Evolutionary conservation across 1,140 invertebrate species (phyloP), one percentile per base, ranked within the genome.

Genomic region (Stenopsyche tienmushanensis): DNA sequence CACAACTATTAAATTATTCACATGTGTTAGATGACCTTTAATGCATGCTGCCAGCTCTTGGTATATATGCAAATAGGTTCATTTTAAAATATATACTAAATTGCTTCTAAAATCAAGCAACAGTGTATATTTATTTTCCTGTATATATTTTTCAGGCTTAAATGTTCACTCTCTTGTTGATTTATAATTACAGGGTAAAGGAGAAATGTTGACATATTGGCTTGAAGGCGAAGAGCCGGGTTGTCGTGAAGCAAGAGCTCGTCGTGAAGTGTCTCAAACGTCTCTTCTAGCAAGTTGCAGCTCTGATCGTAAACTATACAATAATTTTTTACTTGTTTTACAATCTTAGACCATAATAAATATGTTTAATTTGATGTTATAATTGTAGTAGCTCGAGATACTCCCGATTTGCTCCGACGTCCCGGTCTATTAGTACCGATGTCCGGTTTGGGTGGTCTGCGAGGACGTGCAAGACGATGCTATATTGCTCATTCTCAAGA

Each of bases 181-280:
- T 7, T 34, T 34, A 34, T 34, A 7, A 7, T 7, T 34, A 7
- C 29, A 92, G 86, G 90, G 87, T 1, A 89, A 88, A 80, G 87
- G 88, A 5, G 84, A 89, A 60, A 88, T 91, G 81, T 77, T 83
- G 45, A 92, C 90, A 0, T 91, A 87, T 78, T 93, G 90, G 90
- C 75, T 93, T 13, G 74, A 84, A 0, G 86, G 85, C 3, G 87
- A 89, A 73, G 84, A 89, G 26, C 74, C 79, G 23, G 78, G 78
- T n/a, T 72, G 76, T 21, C 72, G 78, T 64, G 65, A 67, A 45
- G 69, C 69, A 7, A 65, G 69, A 29, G 69, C 66, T 8, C 41
- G 57, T 2, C 9, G 69, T 49, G 69, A 71, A 64, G 66, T 71
- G 0, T 71, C 69, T 17, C 69, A 71, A 50, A 67, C 69, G n/a